Percentiles rank a stretch among this genome's conserved stretches.
Evolutionary conservation across 2,797 vertebrate species (phyloP).

Genomic region (Vultur gryphus): DNA sequence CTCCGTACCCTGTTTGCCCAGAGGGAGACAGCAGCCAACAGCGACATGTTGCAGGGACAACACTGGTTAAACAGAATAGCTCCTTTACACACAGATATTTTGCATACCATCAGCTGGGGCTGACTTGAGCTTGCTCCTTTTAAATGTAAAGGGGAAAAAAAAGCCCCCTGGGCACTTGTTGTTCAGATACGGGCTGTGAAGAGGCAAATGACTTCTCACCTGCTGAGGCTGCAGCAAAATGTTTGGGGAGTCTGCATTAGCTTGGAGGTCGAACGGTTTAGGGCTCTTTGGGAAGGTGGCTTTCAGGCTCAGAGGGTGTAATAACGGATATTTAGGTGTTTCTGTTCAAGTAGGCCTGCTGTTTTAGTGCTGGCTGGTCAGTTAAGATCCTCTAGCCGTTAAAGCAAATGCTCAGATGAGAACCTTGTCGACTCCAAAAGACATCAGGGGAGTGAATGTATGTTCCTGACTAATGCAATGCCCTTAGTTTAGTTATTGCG

Average conservation of each 20-base stretch:
- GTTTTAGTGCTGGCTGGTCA: background rate
- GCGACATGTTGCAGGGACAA: background rate
- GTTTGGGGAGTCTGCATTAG: background rate
- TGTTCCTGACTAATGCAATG: background rate
- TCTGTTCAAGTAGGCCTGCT: background rate
- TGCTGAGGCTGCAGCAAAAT: background rate
- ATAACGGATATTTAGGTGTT: background rate
- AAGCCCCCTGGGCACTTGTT: background rate
- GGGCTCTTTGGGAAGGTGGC: background rate
- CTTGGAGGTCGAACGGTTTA: accelerated
- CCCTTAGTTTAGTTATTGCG: background rate
- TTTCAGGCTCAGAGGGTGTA: background rate
- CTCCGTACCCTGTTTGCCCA: accelerated
- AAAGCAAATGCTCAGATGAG: background rate
- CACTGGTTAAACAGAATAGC: background rate
- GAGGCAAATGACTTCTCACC: background rate
- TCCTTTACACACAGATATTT: background rate
- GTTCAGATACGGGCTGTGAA: background rate
- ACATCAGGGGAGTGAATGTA: background rate
- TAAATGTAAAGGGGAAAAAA: background rate
- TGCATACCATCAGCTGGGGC: background rate
- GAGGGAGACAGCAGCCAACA: background rate
- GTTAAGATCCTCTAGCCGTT: background rate
- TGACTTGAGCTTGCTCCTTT: background rate
- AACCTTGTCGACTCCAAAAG: background rate